Evolutionary conservation across 2,888 invertebrate species (phyloP).

Genomic region (Erebia ligea): DNA sequence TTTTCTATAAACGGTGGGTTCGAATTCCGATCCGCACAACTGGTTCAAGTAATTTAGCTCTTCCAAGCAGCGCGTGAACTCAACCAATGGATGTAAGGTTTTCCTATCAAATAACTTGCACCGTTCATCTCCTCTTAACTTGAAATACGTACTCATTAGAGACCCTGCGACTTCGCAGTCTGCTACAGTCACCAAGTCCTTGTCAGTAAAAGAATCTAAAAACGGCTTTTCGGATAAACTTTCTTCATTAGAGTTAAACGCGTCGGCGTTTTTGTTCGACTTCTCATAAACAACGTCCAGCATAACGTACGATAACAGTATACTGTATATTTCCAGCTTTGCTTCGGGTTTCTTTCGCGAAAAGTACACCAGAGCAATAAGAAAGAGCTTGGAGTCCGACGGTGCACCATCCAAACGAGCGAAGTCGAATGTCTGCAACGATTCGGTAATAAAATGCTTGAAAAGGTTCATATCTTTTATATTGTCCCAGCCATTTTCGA

Average conservation of each 20-base stretch:
- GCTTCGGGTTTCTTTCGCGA: conserved; percentile 44
- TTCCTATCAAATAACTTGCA: conserved; percentile 37
- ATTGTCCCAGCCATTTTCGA: conserved; percentile 54
- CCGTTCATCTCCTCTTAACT: conserved; percentile 24
- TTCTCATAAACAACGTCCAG: conserved; percentile 43
- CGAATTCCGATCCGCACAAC: conserved; percentile 50
- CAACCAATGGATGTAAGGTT: conserved; percentile 43
- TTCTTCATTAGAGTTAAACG: background rate
- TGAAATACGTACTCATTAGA: conserved; percentile 42
- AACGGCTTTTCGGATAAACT: conserved; percentile 8
- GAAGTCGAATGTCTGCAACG: conserved; percentile 37
- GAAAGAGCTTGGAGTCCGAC: conserved; percentile 46
- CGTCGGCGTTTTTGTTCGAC: background rate
- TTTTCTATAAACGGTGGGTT: conserved; percentile 44
- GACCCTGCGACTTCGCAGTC: conserved; percentile 42
- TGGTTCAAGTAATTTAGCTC: conserved; percentile 53
- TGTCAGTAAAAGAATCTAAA: conserved; percentile 20
- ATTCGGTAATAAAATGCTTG: conserved; percentile 45
- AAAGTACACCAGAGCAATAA: conserved; percentile 52
- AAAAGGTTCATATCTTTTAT: conserved; percentile 43
- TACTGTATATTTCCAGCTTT: conserved; percentile 45
- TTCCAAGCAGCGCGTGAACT: conserved; percentile 51
- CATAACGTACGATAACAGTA: conserved; percentile 50
- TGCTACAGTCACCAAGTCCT: conserved; percentile 27
- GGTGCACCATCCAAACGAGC: conserved; percentile 41